phyloP scores from a whole-genome alignment of 2,888 invertebrate species.

The Drosophila quasianomalipes region DNA sequence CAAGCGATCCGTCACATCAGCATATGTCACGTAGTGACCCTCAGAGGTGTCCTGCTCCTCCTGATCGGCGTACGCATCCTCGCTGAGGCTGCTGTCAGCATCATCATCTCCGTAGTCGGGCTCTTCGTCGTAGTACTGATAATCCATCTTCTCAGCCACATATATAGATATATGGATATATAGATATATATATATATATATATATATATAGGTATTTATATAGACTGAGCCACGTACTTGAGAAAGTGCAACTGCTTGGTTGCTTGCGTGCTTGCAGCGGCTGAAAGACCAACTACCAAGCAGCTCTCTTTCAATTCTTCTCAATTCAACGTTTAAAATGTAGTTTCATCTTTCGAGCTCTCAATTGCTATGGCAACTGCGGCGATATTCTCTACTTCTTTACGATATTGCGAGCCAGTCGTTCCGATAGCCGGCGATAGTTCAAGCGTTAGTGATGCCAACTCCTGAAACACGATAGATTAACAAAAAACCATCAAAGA shows the following conservation, averaged over 20 bases:
- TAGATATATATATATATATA: background rate
- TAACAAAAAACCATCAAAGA: no score
- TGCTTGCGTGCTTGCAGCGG: background rate
- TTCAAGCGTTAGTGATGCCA: background rate
- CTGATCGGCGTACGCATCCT: conserved; percentile 24
- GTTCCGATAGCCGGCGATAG: conserved; percentile 4
- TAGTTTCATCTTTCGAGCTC: conserved; percentile 29
- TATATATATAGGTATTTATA: no score
- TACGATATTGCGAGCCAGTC: conserved; percentile 15
- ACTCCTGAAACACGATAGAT: background rate
- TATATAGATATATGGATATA: background rate
- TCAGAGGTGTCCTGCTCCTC: background rate
- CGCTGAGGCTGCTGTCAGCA: conserved; percentile 19
- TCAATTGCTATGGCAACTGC: background rate
- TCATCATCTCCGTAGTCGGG: conserved; percentile 62
- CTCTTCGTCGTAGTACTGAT: conserved; percentile 65
- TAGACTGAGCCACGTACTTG: conserved; percentile 19
- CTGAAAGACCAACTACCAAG: background rate
- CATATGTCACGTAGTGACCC: background rate
- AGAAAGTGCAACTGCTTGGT: background rate
- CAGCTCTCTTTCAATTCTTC: background rate
- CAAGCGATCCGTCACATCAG: conserved; percentile 22
- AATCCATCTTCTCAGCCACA: conserved; percentile 55
- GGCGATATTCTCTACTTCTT: background rate
- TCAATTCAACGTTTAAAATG: conserved; percentile 18